Evolutionary conservation across 1,140 invertebrate species (phyloP).

Genomic region (Solenopsis invicta): DNA sequence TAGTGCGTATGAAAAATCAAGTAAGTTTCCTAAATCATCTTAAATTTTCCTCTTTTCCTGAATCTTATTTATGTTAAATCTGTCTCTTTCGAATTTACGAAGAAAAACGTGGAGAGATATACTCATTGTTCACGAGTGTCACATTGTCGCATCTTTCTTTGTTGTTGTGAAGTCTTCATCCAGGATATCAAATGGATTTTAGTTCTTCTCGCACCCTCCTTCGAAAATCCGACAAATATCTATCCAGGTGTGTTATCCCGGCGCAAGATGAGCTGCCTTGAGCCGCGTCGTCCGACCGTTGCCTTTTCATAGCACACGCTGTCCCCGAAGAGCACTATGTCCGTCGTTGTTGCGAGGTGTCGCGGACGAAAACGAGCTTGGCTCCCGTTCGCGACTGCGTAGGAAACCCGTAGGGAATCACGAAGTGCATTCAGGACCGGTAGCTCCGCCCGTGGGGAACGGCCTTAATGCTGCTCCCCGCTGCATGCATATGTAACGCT

Average conservation of each 20-base stretch:
- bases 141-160: constrained; percentile 14
- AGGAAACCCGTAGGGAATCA: constrained; percentile 59
- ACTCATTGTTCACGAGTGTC: background rate
- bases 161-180: too few species aligned
- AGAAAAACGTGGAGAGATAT: background rate
- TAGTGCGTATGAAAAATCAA: background rate
- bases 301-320: constrained; percentile 6
- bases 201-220: background rate
- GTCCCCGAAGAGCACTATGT: constrained; percentile 16
- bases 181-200: constrained; percentile 27
- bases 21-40: background rate
- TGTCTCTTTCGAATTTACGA: background rate
- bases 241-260: constrained; percentile 6
- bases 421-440: constrained; percentile 67
- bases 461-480: constrained; percentile 58
- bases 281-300: background rate
- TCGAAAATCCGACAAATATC: background rate
- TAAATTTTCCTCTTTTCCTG: background rate
- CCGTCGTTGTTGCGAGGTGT: constrained; percentile 15
- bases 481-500: constrained; percentile 63
- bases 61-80: background rate
- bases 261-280: background rate
- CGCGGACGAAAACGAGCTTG: background rate
- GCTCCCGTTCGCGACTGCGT: background rate
- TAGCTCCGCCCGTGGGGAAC: constrained; percentile 55